A percentile compares a stretch with the other conserved stretches of the same genome.
Evolutionary conservation across 2,888 invertebrate genomes (phyloP).

Genomic region (Aelia acuminata): DNA sequence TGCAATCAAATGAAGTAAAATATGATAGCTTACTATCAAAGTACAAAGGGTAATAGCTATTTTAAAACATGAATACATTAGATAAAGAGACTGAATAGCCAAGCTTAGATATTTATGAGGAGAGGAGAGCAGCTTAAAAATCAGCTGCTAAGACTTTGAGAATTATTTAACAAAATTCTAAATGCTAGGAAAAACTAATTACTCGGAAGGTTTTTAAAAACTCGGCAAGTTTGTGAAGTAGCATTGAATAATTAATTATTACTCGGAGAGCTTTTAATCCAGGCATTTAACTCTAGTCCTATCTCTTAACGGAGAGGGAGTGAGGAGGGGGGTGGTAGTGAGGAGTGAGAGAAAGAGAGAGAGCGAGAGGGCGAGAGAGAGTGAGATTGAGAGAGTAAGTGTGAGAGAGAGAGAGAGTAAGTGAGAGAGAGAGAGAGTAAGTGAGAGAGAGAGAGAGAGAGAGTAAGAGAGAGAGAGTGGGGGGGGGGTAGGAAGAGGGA

Average conservation of each 20-base stretch:
- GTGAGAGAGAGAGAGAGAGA: no score
- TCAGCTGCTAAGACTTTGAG: background rate
- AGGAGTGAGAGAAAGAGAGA: background rate
- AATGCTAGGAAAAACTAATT: background rate
- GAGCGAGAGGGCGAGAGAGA: no score
- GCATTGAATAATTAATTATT: conserved; percentile 37
- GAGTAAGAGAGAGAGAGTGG: no score
- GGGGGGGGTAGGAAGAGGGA: background rate
- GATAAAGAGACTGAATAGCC: no score
- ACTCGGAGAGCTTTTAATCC: background rate
- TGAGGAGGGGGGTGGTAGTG: background rate
- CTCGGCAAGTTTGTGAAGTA: conserved; percentile 2
- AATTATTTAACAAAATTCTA: background rate
- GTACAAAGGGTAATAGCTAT: no score
- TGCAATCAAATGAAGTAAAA: no score
- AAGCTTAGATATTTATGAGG: background rate
- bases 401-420: no score
- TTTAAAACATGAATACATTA: no score
- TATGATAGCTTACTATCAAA: no score
- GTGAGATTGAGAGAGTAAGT: no score
- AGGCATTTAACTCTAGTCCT: background rate
- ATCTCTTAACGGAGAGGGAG: background rate
- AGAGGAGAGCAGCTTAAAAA: background rate
- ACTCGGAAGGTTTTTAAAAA: background rate
- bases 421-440: no score